Evolutionary conservation across 2,113 vertebrate genomes (phyloP).

Genomic region (Syrmaticus mikado): DNA sequence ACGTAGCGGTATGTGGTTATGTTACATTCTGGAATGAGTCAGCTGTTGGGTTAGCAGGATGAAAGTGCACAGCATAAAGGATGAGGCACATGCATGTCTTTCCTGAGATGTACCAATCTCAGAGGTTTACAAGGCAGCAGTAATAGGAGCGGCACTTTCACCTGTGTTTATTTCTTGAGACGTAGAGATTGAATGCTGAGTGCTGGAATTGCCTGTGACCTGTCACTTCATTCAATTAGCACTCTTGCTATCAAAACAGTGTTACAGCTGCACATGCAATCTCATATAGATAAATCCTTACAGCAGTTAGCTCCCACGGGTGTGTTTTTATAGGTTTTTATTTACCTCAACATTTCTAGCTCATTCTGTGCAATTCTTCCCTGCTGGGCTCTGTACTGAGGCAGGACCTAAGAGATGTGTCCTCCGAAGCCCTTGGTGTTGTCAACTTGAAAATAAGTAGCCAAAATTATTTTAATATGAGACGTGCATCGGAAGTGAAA

Average conservation of each 20-base stretch:
- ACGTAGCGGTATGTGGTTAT: fast-evolving
- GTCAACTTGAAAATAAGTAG: not conserved
- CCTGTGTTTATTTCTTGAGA: not conserved
- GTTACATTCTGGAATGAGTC: not conserved
- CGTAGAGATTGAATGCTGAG: fast-evolving
- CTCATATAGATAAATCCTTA: not conserved
- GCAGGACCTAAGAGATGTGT: not conserved
- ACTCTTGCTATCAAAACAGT: not conserved
- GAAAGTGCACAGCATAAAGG: not conserved
- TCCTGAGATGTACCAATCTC: not conserved
- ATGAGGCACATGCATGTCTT: fast-evolving
- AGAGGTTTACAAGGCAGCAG: not conserved
- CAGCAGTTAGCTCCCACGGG: not conserved
- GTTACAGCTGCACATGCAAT: not conserved
- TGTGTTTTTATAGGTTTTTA: no score
- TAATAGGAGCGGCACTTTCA: not conserved
- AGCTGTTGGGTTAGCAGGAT: not conserved
- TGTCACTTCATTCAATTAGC: not conserved
- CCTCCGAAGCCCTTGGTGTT: not conserved
- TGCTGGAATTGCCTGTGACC: not conserved
- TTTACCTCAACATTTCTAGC: not conserved
- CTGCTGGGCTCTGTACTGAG: not conserved
- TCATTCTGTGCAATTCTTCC: not conserved
- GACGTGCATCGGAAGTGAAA: not conserved
- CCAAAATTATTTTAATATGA: not conserved